These are phyloP conservation scores for Drosophila prolongata DNA, from an alignment of 2,888 invertebrate genomes.

Conservation along the genomic window DNA sequence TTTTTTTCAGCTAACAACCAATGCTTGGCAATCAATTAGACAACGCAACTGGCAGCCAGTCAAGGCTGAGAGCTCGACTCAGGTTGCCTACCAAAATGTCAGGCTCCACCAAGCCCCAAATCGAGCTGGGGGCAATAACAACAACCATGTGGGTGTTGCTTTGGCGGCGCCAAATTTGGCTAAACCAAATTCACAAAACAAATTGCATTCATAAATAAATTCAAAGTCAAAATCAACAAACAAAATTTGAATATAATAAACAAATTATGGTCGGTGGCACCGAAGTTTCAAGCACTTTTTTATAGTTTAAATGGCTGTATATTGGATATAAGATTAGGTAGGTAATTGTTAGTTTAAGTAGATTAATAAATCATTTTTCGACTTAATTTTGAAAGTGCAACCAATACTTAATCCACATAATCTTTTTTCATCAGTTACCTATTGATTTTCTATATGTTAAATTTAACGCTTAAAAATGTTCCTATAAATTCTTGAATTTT, in stretches of 20 bases:
- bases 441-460: too few species aligned
- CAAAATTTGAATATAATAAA: conserved; percentile 42
- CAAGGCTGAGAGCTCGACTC: conserved; percentile 41
- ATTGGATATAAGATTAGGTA: too few species aligned
- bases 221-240: conserved; percentile 25
- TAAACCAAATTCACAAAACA: conserved; percentile 64
- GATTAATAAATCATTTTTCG: too few species aligned
- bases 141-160: conserved; percentile 57
- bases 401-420: too few species aligned
- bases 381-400: too few species aligned
- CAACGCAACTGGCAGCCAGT: conserved; percentile 21
- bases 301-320: too few species aligned
- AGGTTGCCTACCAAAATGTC: conserved; percentile 51
- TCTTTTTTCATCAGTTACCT: too few species aligned
- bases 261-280: conserved; percentile 8
- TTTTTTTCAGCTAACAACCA: conserved; percentile 15
- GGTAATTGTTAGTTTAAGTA: too few species aligned
- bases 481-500: too few species aligned
- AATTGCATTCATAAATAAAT: conserved; percentile 74
- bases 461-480: too few species aligned
- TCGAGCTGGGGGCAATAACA: conserved; percentile 15
- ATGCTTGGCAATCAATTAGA: conserved; percentile 44
- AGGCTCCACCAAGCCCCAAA: conserved; percentile 43
- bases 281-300: conserved; percentile 7
- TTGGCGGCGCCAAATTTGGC: conserved; percentile 77